A percentile compares a stretch with the other conserved stretches of the same genome.
These are phyloP conservation scores for Chymomyza caudatula DNA, from an alignment of 2,888 invertebrate species.

Conservation along the genomic window DNA sequence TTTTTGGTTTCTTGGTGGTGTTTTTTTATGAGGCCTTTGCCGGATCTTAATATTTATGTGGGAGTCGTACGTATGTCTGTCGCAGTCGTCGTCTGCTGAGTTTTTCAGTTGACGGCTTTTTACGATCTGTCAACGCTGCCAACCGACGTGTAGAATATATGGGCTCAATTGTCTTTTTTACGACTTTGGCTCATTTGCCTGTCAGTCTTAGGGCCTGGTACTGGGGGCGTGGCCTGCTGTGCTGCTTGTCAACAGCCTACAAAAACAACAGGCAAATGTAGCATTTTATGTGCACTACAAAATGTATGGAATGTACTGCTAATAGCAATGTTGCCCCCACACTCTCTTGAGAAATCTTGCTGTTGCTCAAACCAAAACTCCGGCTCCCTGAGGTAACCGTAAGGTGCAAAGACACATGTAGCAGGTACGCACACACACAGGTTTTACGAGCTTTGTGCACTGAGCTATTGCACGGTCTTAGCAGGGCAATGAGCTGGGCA, in stretches of 20 bases:
- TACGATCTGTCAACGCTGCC: conserved; percentile 73
- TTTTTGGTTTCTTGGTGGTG: conserved; percentile 38
- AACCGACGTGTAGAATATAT: conserved; percentile 65
- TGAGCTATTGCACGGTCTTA: neutral
- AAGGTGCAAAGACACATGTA: neutral
- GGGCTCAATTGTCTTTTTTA: conserved; percentile 73
- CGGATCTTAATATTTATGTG: conserved; percentile 68
- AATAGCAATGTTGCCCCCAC: conserved; percentile 55
- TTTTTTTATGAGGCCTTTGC: conserved; percentile 63
- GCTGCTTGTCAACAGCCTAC: conserved; percentile 62
- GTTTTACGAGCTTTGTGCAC: neutral
- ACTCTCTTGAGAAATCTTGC: neutral
- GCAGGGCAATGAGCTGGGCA: neutral
- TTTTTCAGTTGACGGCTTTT: conserved; percentile 70
- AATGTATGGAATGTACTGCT: conserved; percentile 70
- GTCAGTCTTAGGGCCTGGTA: conserved; percentile 14
- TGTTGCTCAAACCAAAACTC: neutral
- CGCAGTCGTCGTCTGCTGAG: conserved; percentile 22
- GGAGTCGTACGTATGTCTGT: conserved; percentile 49
- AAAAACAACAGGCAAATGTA: conserved; percentile 43
- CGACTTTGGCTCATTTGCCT: conserved; percentile 66
- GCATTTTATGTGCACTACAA: conserved; percentile 68
- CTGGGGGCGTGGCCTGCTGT: neutral
- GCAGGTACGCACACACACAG: neutral
- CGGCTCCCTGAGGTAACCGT: neutral